These are phyloP conservation scores for Oreochromis grahami DNA, from an alignment of 2,797 vertebrate species.

Conservation along the genomic window DNA sequence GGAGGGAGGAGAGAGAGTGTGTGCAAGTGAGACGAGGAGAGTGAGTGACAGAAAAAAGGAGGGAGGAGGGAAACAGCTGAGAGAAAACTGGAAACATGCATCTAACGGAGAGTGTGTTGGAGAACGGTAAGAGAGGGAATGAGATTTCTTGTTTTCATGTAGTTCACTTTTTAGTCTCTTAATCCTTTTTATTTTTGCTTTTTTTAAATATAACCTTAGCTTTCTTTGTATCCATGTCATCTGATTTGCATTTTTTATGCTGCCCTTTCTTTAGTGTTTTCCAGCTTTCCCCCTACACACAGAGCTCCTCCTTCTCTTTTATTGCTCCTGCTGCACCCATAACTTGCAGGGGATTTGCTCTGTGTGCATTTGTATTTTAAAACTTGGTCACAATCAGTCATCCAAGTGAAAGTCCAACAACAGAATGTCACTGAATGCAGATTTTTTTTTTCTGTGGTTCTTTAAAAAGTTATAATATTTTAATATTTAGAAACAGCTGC, in stretches of 20 bases:
- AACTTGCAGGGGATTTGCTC: background rate
- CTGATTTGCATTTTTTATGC: background rate
- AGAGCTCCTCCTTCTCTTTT: background rate
- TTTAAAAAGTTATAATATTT: background rate
- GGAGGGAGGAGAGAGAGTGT: conserved; percentile 6
- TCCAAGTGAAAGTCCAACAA: background rate
- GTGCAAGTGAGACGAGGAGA: background rate
- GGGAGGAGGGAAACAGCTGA: conserved; percentile 62
- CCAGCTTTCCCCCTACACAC: background rate
- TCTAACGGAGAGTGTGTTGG: conserved; percentile 54
- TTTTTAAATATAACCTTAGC: background rate
- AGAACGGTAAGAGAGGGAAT: conserved; percentile 53
- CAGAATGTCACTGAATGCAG: background rate
- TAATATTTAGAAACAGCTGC: background rate
- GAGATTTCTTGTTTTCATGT: background rate
- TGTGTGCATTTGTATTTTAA: background rate
- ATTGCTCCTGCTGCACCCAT: background rate
- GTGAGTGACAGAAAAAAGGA: conserved; percentile 2
- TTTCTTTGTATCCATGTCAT: background rate
- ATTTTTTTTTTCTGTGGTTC: background rate
- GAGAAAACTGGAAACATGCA: conserved; percentile 57
- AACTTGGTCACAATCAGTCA: background rate
- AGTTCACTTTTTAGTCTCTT: background rate
- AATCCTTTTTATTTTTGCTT: background rate
- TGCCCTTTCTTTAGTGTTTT: background rate